These are phyloP conservation scores for Aporrectodea caliginosa DNA, from an alignment of 1,140 invertebrate genomes.

Conservation along the genomic window DNA sequence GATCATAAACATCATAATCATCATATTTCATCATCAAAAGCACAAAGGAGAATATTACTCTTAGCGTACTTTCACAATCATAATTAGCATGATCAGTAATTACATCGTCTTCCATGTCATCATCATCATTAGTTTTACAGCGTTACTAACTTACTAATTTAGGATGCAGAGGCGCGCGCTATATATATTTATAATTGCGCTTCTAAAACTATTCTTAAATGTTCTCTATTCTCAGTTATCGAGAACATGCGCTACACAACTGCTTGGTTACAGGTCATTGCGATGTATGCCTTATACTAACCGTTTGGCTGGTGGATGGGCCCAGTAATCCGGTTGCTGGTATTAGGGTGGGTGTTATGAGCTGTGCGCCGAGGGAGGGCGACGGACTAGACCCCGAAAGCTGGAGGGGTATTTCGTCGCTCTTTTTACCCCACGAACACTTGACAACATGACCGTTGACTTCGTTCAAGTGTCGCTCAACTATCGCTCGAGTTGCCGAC, in stretches of 20 bases:
- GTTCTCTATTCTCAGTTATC: no score
- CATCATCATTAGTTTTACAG: background rate
- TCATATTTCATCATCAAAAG: no score
- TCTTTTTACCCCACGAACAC: slow-evolving; percentile 92
- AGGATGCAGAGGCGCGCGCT: no score
- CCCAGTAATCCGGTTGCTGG: slow-evolving; percentile 47
- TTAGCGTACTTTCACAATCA: no score
- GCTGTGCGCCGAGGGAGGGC: slow-evolving; percentile 37
- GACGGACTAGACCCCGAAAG: background rate
- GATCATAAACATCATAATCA: no score
- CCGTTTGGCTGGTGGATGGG: slow-evolving; percentile 12
- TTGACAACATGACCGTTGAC: slow-evolving; percentile 94
- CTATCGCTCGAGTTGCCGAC: slow-evolving; percentile 93
- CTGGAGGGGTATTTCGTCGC: background rate
- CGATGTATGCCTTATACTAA: background rate
- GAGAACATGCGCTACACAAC: no score
- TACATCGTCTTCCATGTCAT: no score
- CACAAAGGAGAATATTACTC: no score
- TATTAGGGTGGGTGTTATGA: slow-evolving; percentile 43
- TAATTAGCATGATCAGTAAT: no score
- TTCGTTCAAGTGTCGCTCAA: slow-evolving; percentile 92
- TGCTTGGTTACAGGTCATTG: background rate
- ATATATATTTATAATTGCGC: background rate
- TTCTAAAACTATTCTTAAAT: no score
- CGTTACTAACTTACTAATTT: no score